These are phyloP conservation scores for Gorsachius magnificus DNA, from an alignment of 2,797 vertebrate species.

Conservation along the genomic window DNA sequence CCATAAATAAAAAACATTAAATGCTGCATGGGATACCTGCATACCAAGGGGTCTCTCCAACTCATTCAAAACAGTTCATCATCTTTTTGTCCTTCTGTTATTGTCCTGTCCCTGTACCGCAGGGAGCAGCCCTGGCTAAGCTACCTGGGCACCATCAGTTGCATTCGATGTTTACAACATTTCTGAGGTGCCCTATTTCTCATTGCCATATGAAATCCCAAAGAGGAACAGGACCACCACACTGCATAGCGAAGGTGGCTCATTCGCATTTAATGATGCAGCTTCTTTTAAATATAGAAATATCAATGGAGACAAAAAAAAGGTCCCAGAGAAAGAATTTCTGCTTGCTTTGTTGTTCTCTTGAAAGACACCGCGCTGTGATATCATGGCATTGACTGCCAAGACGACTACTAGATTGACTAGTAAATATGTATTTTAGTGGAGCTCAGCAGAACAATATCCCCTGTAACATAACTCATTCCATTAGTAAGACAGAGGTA, in stretches of 20 bases:
- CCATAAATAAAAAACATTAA: background rate
- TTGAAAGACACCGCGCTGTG: background rate
- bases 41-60: background rate
- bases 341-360: constrained; percentile 43
- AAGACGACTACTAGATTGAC: constrained; percentile 29
- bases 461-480: constrained; percentile 62
- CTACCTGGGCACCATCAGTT: background rate
- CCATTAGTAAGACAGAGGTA: constrained; percentile 65
- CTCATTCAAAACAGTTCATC: background rate
- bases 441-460: constrained; percentile 42
- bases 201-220: background rate
- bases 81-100: background rate
- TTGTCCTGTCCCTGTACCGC: background rate
- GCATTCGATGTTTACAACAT: background rate
- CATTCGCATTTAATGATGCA: constrained; percentile 1
- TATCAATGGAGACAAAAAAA: constrained; percentile 8
- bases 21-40: background rate
- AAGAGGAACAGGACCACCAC: background rate
- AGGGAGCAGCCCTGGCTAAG: background rate
- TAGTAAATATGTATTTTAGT: constrained; percentile 65
- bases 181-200: background rate
- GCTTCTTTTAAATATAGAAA: constrained; percentile 43
- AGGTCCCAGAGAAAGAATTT: constrained; percentile 1
- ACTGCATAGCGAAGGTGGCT: background rate
- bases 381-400: constrained; percentile 24